Base-by-base conservation (phyloP, 2,888 invertebrate genomes). In the Physocephala rufipes region DNA sequence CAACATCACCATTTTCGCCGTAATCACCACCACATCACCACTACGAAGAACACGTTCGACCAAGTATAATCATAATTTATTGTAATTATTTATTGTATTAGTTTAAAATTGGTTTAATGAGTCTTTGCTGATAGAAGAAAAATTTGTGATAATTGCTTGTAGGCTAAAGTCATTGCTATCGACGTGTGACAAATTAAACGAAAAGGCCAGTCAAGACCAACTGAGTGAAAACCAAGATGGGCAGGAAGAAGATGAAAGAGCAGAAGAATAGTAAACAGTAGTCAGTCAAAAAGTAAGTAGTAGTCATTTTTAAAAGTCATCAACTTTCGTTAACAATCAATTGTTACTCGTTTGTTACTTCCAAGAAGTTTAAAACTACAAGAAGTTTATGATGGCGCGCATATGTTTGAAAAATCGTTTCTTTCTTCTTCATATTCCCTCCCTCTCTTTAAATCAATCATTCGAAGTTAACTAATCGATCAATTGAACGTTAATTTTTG, bases 51-150 rank as follows among this genome's bases (percentile, higher is more conserved):
- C 53, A 21, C 53, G 13, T 15, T 58, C 58, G 58, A 13, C 58
- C 26, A 58, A 78, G 79, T 81, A 80, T 81, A 81, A 81, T 81
- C 80, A 81, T 81, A 81, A 81, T 81, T 81, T 81, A 80, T 81
- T 81, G 80, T 80, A 81, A 81, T 81, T 81, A 81, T 81, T 81
- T 81, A 81, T 81, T 81, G 81, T 81, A 81, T 81, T 81, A 81
- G 81, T 81, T 81, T 79, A 68, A 68, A 68, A 68, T 68, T 68
- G 68, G 68, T 68, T 62, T 68, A 68, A 68, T 68, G 68, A 68
- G 68, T n/a, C 62, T 62, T 30, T 62, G 30, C 62, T 61, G 68
- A 62, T 68, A 62, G 68, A 36, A 62, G 68, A 28, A 62, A 68
- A 68, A 68, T 68, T 68, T 68, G 62, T 62, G 68, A 68, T 68